Evolutionary conservation across 2,113 vertebrate species (phyloP).

Genomic region (Oryzias woworae): DNA sequence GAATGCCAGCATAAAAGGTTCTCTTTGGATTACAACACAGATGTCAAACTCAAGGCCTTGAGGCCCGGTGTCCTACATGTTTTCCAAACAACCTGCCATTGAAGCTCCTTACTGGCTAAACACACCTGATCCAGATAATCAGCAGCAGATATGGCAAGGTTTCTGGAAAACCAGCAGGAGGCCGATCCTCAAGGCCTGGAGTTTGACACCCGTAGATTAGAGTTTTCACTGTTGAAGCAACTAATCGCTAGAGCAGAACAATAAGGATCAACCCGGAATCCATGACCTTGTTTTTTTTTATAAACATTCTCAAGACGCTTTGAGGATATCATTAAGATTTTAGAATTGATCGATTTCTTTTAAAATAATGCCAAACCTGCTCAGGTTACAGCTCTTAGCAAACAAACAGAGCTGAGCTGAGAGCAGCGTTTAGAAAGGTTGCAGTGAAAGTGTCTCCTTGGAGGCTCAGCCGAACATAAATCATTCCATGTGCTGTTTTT

Average conservation of each 20-base stretch:
- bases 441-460: conserved; percentile 26
- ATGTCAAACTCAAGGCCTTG: too few relatives aligned
- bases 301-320: not conserved
- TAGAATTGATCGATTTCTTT: not conserved
- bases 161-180: too few relatives aligned
- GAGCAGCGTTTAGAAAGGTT: conserved; percentile 30
- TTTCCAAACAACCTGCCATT: too few relatives aligned
- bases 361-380: not conserved
- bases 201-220: not conserved
- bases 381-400: not conserved
- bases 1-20: not conserved
- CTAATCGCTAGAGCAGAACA: not conserved
- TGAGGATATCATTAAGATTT: not conserved
- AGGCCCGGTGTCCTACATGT: too few relatives aligned
- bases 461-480: conserved; percentile 35
- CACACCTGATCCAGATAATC: too few relatives aligned
- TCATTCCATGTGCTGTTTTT: conserved; percentile 27
- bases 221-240: not conserved
- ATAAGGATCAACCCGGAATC: not conserved
- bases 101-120: too few relatives aligned
- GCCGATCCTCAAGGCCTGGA: too few relatives aligned
- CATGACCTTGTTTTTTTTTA: not conserved
- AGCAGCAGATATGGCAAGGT: too few relatives aligned
- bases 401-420: not conserved
- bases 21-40: not conserved